A percentile compares a stretch with the other conserved stretches of the same genome.
These are phyloP conservation scores for Ctenosaura bakeri DNA, from an alignment of 2,797 vertebrate species.

Conservation along the genomic window DNA sequence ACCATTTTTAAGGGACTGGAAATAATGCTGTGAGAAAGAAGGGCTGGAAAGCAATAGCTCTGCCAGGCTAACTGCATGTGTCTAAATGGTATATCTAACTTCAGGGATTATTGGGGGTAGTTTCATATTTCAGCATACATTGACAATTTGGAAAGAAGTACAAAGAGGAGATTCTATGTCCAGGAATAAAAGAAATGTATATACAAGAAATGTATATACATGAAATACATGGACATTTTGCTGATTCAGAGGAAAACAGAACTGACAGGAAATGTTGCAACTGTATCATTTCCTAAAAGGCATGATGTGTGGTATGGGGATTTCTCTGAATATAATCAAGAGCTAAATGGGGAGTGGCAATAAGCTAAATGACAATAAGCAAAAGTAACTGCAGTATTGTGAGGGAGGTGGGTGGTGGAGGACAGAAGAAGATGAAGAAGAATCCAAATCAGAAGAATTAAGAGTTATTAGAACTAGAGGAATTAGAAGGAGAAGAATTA, in stretches of 20 bases:
- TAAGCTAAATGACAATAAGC: neutral
- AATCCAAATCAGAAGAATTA: neutral
- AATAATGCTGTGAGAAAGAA: neutral
- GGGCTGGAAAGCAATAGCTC: neutral
- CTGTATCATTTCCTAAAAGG: neutral
- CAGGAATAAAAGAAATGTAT: neutral
- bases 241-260: neutral
- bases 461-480: too few relatives aligned
- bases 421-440: neutral
- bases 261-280: neutral
- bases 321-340: neutral
- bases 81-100: neutral
- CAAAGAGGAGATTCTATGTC: neutral
- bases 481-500: too few relatives aligned
- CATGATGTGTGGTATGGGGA: neutral
- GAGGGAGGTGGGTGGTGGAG: neutral
- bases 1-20: neutral
- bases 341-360: neutral
- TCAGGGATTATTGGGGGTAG: neutral
- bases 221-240: constrained; percentile 3
- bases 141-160: neutral
- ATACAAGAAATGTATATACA: neutral
- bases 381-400: neutral
- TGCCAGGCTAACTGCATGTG: neutral
- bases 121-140: neutral